phyloP scores from a whole-genome alignment of 2,797 vertebrate species.

The Alcedo quadribrachys region DNA sequence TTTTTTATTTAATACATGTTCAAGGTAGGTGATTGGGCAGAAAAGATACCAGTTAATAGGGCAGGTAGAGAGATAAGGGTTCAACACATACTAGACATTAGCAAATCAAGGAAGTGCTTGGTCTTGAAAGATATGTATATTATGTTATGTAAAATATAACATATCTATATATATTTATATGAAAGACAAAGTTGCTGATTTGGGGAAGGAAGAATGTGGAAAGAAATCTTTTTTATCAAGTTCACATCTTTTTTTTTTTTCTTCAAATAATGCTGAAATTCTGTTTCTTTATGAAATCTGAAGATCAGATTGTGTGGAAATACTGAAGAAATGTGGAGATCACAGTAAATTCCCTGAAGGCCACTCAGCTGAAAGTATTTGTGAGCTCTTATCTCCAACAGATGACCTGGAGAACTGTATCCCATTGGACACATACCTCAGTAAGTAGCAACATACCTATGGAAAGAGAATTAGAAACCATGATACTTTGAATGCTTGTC shows the following conservation, averaged over 20 bases:
- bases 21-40: background rate
- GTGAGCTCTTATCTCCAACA: slow-evolving; percentile 91
- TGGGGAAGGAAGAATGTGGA: background rate
- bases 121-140: background rate
- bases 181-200: background rate
- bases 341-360: slow-evolving; percentile 90
- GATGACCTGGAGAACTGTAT: slow-evolving; percentile 94
- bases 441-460: slow-evolving; percentile 78
- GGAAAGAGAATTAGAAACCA: background rate
- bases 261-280: background rate
- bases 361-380: slow-evolving; percentile 94
- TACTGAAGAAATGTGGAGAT: slow-evolving; percentile 96
- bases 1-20: background rate
- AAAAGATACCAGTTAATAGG: background rate
- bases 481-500: background rate
- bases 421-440: slow-evolving; percentile 91
- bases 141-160: background rate
- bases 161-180: too few relatives aligned
- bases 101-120: background rate
- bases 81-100: background rate
- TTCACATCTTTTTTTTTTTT: background rate
- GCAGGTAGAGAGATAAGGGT: background rate
- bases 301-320: slow-evolving; percentile 97
- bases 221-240: background rate
- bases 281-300: slow-evolving; percentile 45